phyloP scores from a whole-genome alignment of 2,888 invertebrate genomes.

The Drosophila tanythrix region DNA sequence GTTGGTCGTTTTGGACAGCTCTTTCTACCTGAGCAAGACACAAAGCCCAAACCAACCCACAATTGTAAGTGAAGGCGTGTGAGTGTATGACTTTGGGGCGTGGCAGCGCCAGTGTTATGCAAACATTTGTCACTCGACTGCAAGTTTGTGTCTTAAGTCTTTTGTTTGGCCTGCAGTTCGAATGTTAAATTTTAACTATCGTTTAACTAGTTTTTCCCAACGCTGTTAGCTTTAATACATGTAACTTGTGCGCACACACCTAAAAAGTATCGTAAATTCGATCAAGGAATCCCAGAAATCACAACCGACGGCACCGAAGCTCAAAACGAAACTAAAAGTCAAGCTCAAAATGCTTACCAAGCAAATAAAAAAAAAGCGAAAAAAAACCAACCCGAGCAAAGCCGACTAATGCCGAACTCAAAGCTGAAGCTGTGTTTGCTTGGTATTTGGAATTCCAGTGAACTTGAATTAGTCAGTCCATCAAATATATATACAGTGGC shows the following conservation, averaged over 20 bases:
- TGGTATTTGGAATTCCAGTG: slow-evolving; percentile 55
- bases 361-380: neutral
- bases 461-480: slow-evolving; percentile 73
- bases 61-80: slow-evolving; percentile 50
- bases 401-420: slow-evolving; percentile 9
- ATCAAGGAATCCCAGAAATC: slow-evolving; percentile 10
- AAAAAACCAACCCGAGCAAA: slow-evolving; percentile 11
- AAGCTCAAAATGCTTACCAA: slow-evolving; percentile 16
- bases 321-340: slow-evolving; percentile 80
- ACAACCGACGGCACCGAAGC: slow-evolving; percentile 62
- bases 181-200: neutral
- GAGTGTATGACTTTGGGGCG: slow-evolving; percentile 22
- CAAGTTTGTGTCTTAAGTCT: slow-evolving; percentile 73
- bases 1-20: slow-evolving; percentile 5
- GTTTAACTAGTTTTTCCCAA: slow-evolving; percentile 42
- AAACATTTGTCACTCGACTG: slow-evolving; percentile 33
- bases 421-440: slow-evolving; percentile 19
- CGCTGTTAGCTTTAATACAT: slow-evolving; percentile 5
- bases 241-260: slow-evolving; percentile 39
- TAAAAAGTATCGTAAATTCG: slow-evolving; percentile 15
- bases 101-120: slow-evolving; percentile 38
- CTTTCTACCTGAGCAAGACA: slow-evolving; percentile 1
- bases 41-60: slow-evolving; percentile 15
- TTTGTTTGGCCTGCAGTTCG: slow-evolving; percentile 43
- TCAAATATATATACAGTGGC: slow-evolving; percentile 20